Conservation (phyloP, 2,797 vertebrate species). For the Eurystomus glaucurus region DNA sequence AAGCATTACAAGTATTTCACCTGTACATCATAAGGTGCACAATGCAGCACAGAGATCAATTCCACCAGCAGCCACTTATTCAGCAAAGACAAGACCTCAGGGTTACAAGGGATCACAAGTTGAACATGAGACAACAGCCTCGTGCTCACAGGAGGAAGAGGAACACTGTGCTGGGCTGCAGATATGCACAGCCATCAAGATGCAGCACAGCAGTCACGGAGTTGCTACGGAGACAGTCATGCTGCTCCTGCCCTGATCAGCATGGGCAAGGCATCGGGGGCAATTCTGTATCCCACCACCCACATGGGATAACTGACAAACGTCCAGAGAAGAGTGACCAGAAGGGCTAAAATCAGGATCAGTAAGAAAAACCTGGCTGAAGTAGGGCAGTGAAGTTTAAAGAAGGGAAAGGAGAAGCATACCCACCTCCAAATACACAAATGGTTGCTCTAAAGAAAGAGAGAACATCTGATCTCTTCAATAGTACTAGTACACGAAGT, state of each 20-base stretch:
- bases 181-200: background rate
- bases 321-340: background rate
- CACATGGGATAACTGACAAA: rapidly evolving
- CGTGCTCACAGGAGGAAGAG: background rate
- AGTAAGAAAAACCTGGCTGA: background rate
- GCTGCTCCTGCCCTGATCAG: background rate
- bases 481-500: background rate
- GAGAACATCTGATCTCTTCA: background rate
- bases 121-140: background rate
- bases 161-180: background rate
- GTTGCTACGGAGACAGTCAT: rapidly evolving
- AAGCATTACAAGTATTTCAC: background rate
- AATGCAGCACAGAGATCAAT: background rate
- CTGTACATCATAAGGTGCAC: background rate
- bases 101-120: rapidly evolving
- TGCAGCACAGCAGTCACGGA: rapidly evolving
- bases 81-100: background rate
- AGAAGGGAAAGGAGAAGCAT: background rate
- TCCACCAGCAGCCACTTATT: background rate
- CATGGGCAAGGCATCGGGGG: rapidly evolving
- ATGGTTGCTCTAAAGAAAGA: background rate
- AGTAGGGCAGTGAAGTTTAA: background rate
- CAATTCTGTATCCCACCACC: background rate
- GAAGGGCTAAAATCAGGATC: background rate
- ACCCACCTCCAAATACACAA: background rate